Evolutionary conservation across 2,888 invertebrate species (phyloP).

Genomic region (Galerucella calmariensis): DNA sequence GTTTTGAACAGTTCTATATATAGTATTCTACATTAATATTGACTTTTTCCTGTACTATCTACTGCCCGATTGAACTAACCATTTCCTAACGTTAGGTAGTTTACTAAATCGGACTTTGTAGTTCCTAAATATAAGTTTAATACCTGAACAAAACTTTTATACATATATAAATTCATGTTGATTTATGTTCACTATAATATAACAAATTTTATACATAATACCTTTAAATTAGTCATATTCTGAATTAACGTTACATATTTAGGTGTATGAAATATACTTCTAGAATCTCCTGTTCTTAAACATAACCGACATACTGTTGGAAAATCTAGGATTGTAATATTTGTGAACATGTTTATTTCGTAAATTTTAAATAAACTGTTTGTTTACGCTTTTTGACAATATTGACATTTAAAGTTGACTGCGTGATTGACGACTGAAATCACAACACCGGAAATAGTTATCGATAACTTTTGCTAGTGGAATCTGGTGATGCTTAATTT

Average conservation of each 20-base stretch:
- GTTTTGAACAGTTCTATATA: too few species aligned
- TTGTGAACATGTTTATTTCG: slow-evolving; percentile 9
- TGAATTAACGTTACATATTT: slow-evolving; percentile 30
- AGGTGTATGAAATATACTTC: slow-evolving; percentile 24
- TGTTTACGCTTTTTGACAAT: slow-evolving; percentile 16
- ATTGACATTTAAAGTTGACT: not conserved
- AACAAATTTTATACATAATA: not conserved
- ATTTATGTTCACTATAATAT: not conserved
- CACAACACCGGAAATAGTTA: not conserved
- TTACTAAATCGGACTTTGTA: not conserved
- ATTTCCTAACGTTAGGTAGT: not conserved
- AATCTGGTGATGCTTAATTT: too few species aligned
- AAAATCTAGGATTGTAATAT: slow-evolving; percentile 28
- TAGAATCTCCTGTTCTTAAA: slow-evolving; percentile 24
- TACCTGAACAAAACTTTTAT: not conserved
- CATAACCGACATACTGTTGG: slow-evolving; percentile 36
- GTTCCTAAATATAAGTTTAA: not conserved
- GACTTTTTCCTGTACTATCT: too few species aligned
- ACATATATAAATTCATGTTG: not conserved
- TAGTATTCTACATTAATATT: too few species aligned
- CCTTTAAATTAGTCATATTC: slow-evolving; percentile 36
- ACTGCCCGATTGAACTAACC: not conserved
- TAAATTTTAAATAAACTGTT: slow-evolving; percentile 15
- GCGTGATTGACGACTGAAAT: too few species aligned
- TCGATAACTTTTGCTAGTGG: too few species aligned